Base-by-base conservation (phyloP, 2,888 invertebrate species). In the Euzophera pinguis region DNA sequence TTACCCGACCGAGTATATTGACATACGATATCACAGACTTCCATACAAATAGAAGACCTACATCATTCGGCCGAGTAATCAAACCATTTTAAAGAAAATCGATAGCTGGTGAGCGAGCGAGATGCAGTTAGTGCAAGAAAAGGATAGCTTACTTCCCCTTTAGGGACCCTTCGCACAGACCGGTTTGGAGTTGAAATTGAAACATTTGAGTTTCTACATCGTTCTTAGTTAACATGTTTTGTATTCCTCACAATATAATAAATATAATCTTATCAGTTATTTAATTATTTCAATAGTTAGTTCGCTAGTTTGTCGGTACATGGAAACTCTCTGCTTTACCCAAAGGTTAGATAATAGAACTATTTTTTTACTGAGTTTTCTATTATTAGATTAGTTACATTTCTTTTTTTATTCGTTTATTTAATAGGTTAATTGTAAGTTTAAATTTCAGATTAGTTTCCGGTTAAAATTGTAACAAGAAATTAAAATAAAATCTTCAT, bases 21-120 rank as follows among this genome's bases (percentile, higher is more conserved):
- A 73, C 80, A 71, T 62, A 68, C 70, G 71, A 74, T 84, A 79
- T 77, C 72, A 75, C 71, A 50, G 57, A 56, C 57, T 61, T 67
- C 60, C 69, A 55, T 65, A 71, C 66, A 71, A 78, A 73, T 60
- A 52, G 66, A 62, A 65, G 65, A 75, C 72, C 78, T 61, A 69
- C 73, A 76, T 74, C 78, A 84, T 83, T 79, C 69, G 68, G 68
- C 67, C 77, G 78, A 70, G 83, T 85, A 86, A 86, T 86, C 85
- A 86, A 75, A 75, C 74, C 65, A 60, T 59, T 51, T 56, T 69
- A 58, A 63, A 61, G 64, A 75, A 78, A 84, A 84, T 84, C 84
- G 82, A 84, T 84, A 84, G 68, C 63, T 63, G 64, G 60, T 59
- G 69, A 55, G 75, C 43, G 69, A 66, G 68, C 69, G 76, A 59